Evolutionary conservation across 92 coral and sea anemone genomes (phyloP).

Genomic region (Galaxea fascicularis): DNA sequence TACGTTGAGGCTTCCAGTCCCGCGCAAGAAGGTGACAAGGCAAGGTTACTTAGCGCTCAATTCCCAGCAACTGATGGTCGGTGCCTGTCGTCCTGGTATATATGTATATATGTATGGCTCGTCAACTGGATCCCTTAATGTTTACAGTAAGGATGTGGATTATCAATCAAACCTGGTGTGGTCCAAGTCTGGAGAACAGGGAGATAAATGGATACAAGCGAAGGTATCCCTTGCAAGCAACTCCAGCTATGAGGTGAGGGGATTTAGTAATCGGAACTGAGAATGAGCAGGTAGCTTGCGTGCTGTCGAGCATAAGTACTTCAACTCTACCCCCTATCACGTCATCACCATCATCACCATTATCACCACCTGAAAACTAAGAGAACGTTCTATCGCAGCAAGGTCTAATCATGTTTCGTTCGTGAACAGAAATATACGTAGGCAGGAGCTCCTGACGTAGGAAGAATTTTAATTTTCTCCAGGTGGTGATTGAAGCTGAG

Average conservation of each 20-base stretch:
- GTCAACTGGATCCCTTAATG: conserved; percentile 70
- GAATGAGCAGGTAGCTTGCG: too few relatives aligned
- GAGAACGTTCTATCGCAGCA: too few relatives aligned
- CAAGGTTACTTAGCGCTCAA: conserved; percentile 70
- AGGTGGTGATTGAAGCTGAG: conserved; percentile 81
- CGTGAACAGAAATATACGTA: too few relatives aligned
- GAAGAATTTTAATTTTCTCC: too few relatives aligned
- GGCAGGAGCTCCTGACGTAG: too few relatives aligned
- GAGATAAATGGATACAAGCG: conserved; percentile 66
- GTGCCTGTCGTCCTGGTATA: conserved; percentile 88
- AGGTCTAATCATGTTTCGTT: too few relatives aligned
- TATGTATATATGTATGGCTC: conserved; percentile 90
- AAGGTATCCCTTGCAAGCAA: conserved; percentile 51
- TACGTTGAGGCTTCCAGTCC: conserved; percentile 90
- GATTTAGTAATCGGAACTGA: too few relatives aligned
- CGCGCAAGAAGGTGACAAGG: conserved; percentile 85
- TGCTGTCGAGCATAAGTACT: too few relatives aligned
- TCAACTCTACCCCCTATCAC: too few relatives aligned
- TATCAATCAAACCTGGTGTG: conserved; percentile 49
- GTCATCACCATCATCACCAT: too few relatives aligned
- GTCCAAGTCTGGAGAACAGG: conserved; percentile 75
- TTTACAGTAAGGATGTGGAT: conserved; percentile 43
- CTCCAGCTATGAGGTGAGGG: conserved; percentile 61
- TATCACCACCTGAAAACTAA: too few relatives aligned
- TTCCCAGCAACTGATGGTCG: conserved; percentile 75